phyloP scores from a whole-genome alignment of 2,888 invertebrate genomes.

The Petrolisthes cinctipes region DNA sequence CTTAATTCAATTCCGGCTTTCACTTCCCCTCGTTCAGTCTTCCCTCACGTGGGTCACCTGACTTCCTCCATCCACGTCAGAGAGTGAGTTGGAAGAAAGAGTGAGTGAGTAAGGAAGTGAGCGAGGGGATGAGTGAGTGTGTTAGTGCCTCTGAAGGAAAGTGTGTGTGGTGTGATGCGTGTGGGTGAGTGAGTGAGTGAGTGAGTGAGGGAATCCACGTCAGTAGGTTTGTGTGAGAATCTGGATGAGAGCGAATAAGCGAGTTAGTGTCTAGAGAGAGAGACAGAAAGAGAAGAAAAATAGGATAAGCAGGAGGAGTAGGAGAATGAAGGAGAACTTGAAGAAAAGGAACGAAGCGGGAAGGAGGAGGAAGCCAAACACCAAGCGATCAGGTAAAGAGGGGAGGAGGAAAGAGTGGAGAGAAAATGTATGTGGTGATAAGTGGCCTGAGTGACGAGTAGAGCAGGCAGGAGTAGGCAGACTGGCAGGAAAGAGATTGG shows the following conservation, averaged over 20 bases:
- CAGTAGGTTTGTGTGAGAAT: background rate
- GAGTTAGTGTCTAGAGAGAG: background rate
- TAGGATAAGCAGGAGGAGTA: too few relatives aligned
- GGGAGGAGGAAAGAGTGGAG: too few relatives aligned
- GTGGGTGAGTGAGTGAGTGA: background rate
- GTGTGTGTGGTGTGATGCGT: background rate
- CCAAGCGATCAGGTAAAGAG: too few relatives aligned
- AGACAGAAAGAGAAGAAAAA: background rate
- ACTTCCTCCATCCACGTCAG: too few relatives aligned
- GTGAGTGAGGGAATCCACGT: background rate
- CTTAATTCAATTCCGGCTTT: too few relatives aligned
- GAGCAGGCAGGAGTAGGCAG: background rate
- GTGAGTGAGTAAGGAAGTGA: background rate
- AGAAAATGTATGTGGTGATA: too few relatives aligned
- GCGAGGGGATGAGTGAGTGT: background rate
- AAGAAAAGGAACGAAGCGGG: too few relatives aligned
- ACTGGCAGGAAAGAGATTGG: background rate
- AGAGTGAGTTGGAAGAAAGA: too few relatives aligned
- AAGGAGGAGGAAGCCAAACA: too few relatives aligned
- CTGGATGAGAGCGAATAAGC: background rate
- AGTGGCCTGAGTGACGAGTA: background rate
- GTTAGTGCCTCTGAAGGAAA: background rate
- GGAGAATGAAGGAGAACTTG: too few relatives aligned
- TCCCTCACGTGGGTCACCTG: too few relatives aligned
- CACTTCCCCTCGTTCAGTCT: too few relatives aligned